Base-by-base conservation (phyloP, 2,888 invertebrate genomes). In the Thymelicus sylvestris region DNA sequence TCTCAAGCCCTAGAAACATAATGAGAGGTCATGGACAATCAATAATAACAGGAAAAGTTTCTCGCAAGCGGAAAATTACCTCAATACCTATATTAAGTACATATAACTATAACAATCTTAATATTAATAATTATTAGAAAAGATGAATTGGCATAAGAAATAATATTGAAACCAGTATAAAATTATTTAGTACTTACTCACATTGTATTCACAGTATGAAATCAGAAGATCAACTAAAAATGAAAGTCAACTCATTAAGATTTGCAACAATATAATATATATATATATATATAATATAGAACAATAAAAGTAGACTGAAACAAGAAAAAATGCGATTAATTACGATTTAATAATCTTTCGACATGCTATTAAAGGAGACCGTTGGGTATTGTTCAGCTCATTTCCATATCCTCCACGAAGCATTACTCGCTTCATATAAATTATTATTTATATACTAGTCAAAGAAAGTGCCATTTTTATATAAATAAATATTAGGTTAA, bases 301-400 rank as follows among this genome's bases (percentile, higher is more conserved):
- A 67, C 61, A 67, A 67, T 62, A 52, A 57, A 66, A 62, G 41
- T 62, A 50, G 48, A 47, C n/a, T 44, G 59, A 44, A 59, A 12
- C 31, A 38, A 12, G 24, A 61, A 67, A 67, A 59, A 67, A 67
- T 52, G 61, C 67, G 52, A 67, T 52, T 50, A 61, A 67, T 61
- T 50, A 50, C 61, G 31, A 67, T 67, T 67, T 50, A 19, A 60
- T 67, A 67, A 67, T 48, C 48, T 61, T 67, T 67, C 67, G 67
- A 67, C 41, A 61, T 61, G 67, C 61, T 12, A 61, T 67, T 66
- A 57, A 7, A 66, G 7, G 15, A 38, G 57, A 67, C 61, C 19
- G 41, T 52, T 41, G 38, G 7, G 13, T 66, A 67, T 67, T 67
- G 67, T 67, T 67, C n/a, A 41, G n/a, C 50, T 67, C 41, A 67